Conservation (phyloP, 2,113 vertebrate genomes). For the Globicephala melas region DNA sequence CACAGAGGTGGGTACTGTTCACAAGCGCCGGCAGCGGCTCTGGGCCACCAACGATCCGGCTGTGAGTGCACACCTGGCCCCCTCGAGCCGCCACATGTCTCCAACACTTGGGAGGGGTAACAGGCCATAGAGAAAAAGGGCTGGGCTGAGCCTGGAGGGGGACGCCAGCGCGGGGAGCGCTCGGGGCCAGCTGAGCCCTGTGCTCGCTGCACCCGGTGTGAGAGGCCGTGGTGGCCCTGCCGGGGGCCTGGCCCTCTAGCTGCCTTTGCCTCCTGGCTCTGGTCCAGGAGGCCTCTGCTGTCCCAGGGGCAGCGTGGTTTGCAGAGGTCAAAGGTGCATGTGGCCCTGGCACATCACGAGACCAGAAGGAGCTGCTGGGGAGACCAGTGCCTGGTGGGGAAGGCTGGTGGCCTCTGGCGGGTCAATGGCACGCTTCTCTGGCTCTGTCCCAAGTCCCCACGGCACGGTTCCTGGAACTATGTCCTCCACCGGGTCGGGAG, state of each 20-base stretch:
- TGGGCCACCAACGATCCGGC: not conserved
- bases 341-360: not conserved
- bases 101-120: not conserved
- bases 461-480: not conserved
- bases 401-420: not conserved
- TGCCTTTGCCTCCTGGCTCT: not conserved
- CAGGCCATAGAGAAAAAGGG: not conserved
- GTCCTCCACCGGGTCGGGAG: not conserved
- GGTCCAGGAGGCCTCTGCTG: not conserved
- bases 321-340: not conserved
- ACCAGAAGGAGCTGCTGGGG: not conserved
- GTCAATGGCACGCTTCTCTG: not conserved
- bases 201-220: rapidly evolving
- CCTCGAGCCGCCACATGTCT: not conserved
- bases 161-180: rapidly evolving
- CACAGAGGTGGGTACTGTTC: not conserved
- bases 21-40: not conserved
- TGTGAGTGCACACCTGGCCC: not conserved
- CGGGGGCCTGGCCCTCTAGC: no score
- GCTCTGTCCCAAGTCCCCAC: not conserved
- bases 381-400: not conserved
- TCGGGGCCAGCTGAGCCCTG: not conserved
- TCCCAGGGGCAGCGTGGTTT: not conserved
- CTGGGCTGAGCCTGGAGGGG: rapidly evolving
- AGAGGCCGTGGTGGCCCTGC: rapidly evolving